A percentile compares a stretch with the other conserved stretches of the same genome.
Conservation (phyloP, 2,888 invertebrate species). For the Drosophila sordidula region DNA sequence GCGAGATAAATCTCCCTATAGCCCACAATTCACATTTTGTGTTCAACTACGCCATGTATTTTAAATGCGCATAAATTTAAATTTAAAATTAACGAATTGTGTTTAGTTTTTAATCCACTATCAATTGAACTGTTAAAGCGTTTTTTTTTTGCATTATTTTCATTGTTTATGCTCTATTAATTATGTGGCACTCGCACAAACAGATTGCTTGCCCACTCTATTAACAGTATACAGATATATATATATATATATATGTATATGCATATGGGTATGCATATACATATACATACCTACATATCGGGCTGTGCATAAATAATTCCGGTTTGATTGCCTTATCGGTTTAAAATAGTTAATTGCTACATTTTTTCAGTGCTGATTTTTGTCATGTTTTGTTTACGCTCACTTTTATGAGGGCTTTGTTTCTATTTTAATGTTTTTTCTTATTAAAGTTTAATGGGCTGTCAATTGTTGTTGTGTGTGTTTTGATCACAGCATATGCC, state of each 20-base stretch:
- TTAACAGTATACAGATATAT: conserved; percentile 19
- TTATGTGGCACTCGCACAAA: conserved; percentile 61
- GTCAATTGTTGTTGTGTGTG: conserved; percentile 65
- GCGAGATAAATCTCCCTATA: too few species aligned
- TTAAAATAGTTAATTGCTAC: conserved; percentile 71
- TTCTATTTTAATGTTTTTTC: not conserved
- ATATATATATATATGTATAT: too few species aligned
- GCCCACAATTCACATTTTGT: too few species aligned
- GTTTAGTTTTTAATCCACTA: conserved; percentile 49
- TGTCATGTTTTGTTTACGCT: conserved; percentile 22
- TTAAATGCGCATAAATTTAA: conserved; percentile 7
- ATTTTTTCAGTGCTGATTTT: conserved; percentile 12
- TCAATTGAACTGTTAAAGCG: conserved; percentile 44
- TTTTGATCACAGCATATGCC: conserved; percentile 39
- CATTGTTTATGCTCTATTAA: conserved; percentile 74
- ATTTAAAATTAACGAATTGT: conserved; percentile 21
- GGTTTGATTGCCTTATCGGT: conserved; percentile 72
- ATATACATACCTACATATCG: conserved; percentile 2
- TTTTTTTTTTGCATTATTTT: conserved; percentile 10
- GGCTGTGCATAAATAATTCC: conserved; percentile 60
- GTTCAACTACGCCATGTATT: not conserved
- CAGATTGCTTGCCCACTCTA: conserved; percentile 19
- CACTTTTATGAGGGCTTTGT: not conserved
- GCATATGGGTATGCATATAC: too few species aligned
- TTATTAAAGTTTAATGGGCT: conserved; percentile 53